Percentiles rank a stretch among this genome's conserved stretches.
These are phyloP conservation scores for Phyllotis vaccarum DNA, from an alignment of 2,797 vertebrate species.

Conservation along the genomic window DNA sequence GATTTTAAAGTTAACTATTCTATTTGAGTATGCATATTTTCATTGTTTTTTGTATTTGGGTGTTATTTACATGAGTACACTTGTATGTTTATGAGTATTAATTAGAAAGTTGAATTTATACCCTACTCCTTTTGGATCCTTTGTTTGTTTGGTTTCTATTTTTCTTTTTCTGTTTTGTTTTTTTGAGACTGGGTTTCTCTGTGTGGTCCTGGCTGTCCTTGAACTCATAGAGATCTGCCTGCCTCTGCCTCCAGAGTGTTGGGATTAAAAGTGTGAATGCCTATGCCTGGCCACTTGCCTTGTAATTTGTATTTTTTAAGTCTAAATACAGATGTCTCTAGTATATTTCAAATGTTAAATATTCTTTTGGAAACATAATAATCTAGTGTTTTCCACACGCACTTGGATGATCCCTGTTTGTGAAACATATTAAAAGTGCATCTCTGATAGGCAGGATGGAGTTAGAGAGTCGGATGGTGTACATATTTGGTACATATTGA, in stretches of 20 bases:
- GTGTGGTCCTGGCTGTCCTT: background rate
- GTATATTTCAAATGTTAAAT: conserved; percentile 29
- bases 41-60: conserved; percentile 31
- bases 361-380: conserved; percentile 2
- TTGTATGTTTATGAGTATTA: background rate
- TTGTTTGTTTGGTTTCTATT: background rate
- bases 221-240: background rate
- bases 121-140: background rate
- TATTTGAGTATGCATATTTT: conserved; percentile 33
- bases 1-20: conserved; percentile 14
- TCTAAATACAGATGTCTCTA: background rate
- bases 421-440: background rate
- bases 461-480: background rate
- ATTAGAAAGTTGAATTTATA: conserved; percentile 24
- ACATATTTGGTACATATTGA: background rate
- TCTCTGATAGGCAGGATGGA: conserved; percentile 3
- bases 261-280: background rate
- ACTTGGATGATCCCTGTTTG: background rate
- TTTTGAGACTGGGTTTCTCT: background rate
- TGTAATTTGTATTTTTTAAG: conserved; percentile 15
- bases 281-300: background rate
- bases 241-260: background rate
- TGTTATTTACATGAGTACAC: background rate
- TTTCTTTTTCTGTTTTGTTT: background rate
- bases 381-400: background rate